These are phyloP conservation scores for Drosophila quasianomalipes DNA, from an alignment of 2,888 invertebrate genomes.

Conservation along the genomic window DNA sequence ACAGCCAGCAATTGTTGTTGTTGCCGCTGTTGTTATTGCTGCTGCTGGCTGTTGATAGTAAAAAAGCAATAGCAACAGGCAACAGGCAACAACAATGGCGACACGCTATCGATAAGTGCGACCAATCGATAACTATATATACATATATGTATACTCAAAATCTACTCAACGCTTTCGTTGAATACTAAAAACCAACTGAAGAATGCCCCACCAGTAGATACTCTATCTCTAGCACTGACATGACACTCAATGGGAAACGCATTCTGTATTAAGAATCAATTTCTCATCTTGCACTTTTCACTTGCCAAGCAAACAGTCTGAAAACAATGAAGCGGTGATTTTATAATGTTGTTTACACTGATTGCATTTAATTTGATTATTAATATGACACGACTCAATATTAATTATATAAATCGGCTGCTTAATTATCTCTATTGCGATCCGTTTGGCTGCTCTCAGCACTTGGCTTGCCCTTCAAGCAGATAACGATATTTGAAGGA, in stretches of 20 bases:
- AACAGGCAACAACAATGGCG: not conserved
- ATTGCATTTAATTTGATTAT: not conserved
- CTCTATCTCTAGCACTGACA: not conserved
- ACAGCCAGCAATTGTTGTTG: not conserved
- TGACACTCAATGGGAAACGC: not conserved
- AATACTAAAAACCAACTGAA: not conserved
- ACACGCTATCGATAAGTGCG: slow-evolving; percentile 23
- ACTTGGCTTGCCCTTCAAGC: not conserved
- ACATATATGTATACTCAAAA: not conserved
- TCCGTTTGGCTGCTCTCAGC: not conserved
- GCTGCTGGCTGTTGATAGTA: not conserved
- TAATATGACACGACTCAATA: not conserved
- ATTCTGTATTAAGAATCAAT: not conserved
- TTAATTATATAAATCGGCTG: not conserved
- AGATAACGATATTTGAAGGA: not conserved
- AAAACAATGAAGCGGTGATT: not conserved
- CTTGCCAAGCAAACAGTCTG: not conserved
- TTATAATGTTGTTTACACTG: not conserved
- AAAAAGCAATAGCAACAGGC: not conserved
- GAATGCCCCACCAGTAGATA: not conserved
- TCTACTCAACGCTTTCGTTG: not conserved
- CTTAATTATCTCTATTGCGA: not conserved
- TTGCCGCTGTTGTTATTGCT: not conserved
- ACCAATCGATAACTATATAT: slow-evolving; percentile 21
- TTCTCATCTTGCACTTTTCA: not conserved